Evolutionary conservation across 2,113 vertebrate species (phyloP), one percentile per base, ranked within the genome.

Genomic region (Phyllostomus discolor): DNA sequence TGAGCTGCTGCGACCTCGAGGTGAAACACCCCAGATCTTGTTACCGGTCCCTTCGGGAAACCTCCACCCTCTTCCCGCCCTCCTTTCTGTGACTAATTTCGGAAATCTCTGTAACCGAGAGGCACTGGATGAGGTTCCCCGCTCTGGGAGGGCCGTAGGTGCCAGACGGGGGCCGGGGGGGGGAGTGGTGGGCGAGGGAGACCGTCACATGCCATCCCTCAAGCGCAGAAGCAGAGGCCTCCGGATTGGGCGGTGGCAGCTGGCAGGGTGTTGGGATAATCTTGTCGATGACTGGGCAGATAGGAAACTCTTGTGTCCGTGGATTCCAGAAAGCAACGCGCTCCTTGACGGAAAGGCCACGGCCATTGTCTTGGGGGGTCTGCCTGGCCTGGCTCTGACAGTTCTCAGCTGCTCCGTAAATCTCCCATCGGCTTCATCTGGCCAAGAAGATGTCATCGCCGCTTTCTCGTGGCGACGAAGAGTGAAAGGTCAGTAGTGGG

Each of bases 31-130:
- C 91, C 88, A 87, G 97, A 95, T 97, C 94, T 66, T 54, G 86
- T 97, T 98, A 95, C 96, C 0, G 0, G 20, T 48, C 57, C 85
- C 94, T 96, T 64, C 89, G 76, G 96, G 92, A 96, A 94, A 33
- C 72, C 67, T 94, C 85, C 50, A 11, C 59, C 59, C 59, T 92
- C 88, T 59, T 93, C 94, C 95, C 46, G 8, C 78, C 95, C 38
- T 52, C 73, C 83, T 89, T 95, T 92, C 97, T 98, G 97, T 98
- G 97, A 98, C 97, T 98, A 98, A 98, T 98, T 97, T 96, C 94
- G 95, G 88, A 98, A 97, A 97, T 98, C 96, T 92, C 94, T 98
- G 97, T 97, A 96, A 97, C 93, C 0, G 93, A 97, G 97, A 94
- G 92, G 96, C 89, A 88, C 35, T 96, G 97, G 97, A 97, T 97